These are phyloP conservation scores for Ips typographus DNA, from an alignment of 1,140 invertebrate species.

Conservation along the genomic window DNA sequence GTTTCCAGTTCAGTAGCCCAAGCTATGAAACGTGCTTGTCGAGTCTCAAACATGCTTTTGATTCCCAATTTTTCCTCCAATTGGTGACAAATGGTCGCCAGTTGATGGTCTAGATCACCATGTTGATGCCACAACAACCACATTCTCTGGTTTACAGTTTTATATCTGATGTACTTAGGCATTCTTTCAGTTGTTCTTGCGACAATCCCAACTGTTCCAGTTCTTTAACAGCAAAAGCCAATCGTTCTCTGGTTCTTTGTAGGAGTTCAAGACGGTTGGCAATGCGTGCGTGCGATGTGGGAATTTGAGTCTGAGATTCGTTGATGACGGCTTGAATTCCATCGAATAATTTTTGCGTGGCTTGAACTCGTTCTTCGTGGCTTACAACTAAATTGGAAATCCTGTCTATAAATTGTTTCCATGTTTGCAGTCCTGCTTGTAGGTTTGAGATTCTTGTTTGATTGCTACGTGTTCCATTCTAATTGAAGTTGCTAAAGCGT, in stretches of 20 bases:
- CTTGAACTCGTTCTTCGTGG: constrained; percentile 60
- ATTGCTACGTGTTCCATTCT: constrained; percentile 78
- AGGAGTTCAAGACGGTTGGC: constrained; percentile 62
- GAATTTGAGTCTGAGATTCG: constrained; percentile 52
- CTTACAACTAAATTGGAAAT: constrained; percentile 62
- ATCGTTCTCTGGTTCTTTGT: constrained; percentile 58
- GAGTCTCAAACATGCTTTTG: constrained; percentile 70
- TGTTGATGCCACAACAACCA: constrained; percentile 77
- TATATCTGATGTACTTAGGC: constrained; percentile 83
- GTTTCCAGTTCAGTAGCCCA: constrained; percentile 70
- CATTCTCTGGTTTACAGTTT: constrained; percentile 73
- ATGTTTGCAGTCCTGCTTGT: constrained; percentile 77
- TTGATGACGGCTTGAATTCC: constrained; percentile 60
- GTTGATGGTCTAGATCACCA: constrained; percentile 75
- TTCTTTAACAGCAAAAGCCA: constrained; percentile 61
- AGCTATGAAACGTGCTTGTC: constrained; percentile 63
- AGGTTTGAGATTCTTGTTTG: constrained; percentile 74
- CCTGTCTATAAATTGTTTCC: constrained; percentile 70
- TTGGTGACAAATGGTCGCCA: constrained; percentile 71
- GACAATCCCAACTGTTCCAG: constrained; percentile 69
- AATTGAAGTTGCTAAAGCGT: constrained; percentile 72
- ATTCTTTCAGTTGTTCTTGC: constrained; percentile 81
- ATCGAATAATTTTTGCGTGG: constrained; percentile 60
- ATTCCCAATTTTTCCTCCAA: constrained; percentile 74
- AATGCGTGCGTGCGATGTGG: constrained; percentile 54